Evolutionary conservation across 2,888 invertebrate species (phyloP), one percentile per base, ranked within the genome.

Genomic region (Rhaphigaster nebulosa): DNA sequence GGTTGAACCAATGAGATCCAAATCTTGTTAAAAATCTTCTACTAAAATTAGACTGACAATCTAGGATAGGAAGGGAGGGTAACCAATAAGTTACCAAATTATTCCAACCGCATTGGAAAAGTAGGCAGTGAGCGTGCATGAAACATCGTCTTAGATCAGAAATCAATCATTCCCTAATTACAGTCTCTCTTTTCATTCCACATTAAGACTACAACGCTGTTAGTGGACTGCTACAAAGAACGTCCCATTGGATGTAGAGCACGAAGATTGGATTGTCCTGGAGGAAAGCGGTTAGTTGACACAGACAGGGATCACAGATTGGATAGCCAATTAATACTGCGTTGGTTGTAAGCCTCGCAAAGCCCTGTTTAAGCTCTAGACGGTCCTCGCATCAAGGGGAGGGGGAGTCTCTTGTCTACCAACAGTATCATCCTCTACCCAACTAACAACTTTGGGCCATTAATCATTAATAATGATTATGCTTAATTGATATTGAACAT

Each of bases 301-400:
- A 80, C 1, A 41, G 41, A 38, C 80, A 80, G 38, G 80, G 80
- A 80, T 84, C 84, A 84, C 84, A 84, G 84, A 84, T 84, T 45
- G 84, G 84, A 41, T 84, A 84, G 38, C 84, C 84, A 84, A 84
- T 84, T 84, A 84, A 84, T n/a, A 26, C 13, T n/a, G 84, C 13
- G 84, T 45, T 45, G n/a, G 18, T 5, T 84, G 38, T 84, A 84
- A 84, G 84, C 84, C 84, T 18, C 13, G 84, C 10, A 50, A 50
- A 45, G 84, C 41, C 45, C 41, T 84, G 84, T n/a, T 84, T 45
- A 50, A 84, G 84, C 76, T 38, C 76, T 23, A 6, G 15, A 6
- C 20, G 34, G 34, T 6, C 34, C 52, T 20, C 10, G 18, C 34
- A 18, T 70, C 34, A n/a, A n/a, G n/a, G n/a, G n/a, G n/a, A n/a